These are phyloP conservation scores for Stegana nigrithorax DNA, from an alignment of 2,888 invertebrate species.

Conservation along the genomic window DNA sequence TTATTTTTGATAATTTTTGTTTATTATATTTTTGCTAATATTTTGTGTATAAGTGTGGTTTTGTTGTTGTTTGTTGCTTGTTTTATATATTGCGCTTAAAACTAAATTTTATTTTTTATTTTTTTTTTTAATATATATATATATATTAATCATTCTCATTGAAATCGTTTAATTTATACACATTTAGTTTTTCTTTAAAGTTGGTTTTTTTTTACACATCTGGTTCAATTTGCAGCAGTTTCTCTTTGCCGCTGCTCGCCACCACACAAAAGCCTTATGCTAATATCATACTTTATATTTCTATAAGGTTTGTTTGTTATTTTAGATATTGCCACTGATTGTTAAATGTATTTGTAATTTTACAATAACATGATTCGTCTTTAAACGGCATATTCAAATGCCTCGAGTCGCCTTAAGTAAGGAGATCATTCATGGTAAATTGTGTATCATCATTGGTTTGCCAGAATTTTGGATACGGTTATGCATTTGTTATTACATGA, in stretches of 20 bases:
- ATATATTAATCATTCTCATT: too few relatives aligned
- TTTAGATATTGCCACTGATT: slow-evolving; percentile 58
- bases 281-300: slow-evolving; percentile 48
- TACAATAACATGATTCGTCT: slow-evolving; percentile 5
- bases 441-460: too few relatives aligned
- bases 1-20: neutral
- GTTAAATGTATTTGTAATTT: slow-evolving; percentile 12
- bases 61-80: too few relatives aligned
- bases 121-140: slow-evolving; percentile 11
- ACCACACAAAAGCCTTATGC: slow-evolving; percentile 30
- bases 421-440: slow-evolving; percentile 46
- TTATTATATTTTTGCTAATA: too few relatives aligned
- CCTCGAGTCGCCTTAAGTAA: slow-evolving; percentile 35
- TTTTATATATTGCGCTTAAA: too few relatives aligned
- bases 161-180: slow-evolving; percentile 44
- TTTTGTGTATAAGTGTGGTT: too few relatives aligned
- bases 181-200: slow-evolving; percentile 48
- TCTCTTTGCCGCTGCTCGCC: neutral
- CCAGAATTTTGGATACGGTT: too few relatives aligned
- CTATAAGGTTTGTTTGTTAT: slow-evolving; percentile 26
- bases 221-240: neutral
- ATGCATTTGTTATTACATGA: too few relatives aligned
- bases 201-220: slow-evolving; percentile 9
- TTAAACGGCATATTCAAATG: too few relatives aligned
- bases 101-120: neutral